These are phyloP conservation scores for Lepidocolaptes lacrymiger DNA, from an alignment of 2,797 vertebrate genomes.

Conservation along the genomic window DNA sequence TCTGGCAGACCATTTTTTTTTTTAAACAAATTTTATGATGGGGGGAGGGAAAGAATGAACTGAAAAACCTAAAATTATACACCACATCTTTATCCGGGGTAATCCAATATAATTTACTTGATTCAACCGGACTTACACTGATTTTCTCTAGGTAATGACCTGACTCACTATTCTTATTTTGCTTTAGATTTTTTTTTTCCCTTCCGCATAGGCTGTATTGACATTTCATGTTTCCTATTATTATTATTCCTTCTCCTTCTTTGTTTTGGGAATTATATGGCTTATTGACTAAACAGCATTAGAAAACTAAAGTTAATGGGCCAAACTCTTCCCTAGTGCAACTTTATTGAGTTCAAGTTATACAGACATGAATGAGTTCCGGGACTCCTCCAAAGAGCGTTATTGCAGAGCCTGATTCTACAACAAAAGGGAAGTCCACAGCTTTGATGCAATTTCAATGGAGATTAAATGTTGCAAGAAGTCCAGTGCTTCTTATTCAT, in stretches of 20 bases:
- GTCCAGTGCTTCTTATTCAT: not conserved
- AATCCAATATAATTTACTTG: not conserved
- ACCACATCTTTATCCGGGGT: not conserved
- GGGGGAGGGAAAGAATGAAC: not conserved
- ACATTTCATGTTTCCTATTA: conserved; percentile 15
- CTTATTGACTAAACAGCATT: conserved; percentile 44
- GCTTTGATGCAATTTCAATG: not conserved
- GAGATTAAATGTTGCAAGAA: not conserved
- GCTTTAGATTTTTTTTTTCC: not conserved
- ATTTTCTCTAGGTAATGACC: not conserved
- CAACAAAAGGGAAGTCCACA: not conserved
- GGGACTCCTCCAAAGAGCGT: not conserved
- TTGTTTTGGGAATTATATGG: conserved; percentile 33
- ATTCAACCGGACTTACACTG: not conserved
- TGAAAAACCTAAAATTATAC: not conserved
- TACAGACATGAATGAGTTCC: conserved; percentile 12
- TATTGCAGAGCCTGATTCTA: not conserved
- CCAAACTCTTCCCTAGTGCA: conserved; percentile 7
- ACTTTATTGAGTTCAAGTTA: conserved; percentile 18
- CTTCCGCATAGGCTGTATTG: not conserved
- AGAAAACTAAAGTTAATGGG: conserved; percentile 38
- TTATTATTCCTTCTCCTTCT: not conserved
- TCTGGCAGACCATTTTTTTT: not conserved
- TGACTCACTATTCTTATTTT: not conserved
- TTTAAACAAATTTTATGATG: not conserved